These are phyloP conservation scores for Dufourea novaeangliae DNA, from an alignment of 1,140 invertebrate species.

Conservation along the genomic window DNA sequence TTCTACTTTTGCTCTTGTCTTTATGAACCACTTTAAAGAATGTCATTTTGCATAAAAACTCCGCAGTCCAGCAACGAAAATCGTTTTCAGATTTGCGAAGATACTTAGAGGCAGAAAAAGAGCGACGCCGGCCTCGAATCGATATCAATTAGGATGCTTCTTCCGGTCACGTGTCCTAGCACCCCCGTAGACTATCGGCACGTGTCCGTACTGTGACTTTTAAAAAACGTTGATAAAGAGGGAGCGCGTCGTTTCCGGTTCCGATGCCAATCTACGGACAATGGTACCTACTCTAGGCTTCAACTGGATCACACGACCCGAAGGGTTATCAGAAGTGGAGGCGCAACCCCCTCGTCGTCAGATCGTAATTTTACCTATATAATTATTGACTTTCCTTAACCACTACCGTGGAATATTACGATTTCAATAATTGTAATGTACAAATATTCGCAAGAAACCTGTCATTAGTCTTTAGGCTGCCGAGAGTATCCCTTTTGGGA, in stretches of 20 bases:
- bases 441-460: neutral
- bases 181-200: conserved; percentile 71
- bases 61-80: too few species aligned
- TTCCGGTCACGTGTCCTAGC: conserved; percentile 80
- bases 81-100: neutral
- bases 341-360: neutral
- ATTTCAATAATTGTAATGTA: too few species aligned
- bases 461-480: too few species aligned
- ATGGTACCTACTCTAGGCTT: conserved; percentile 25
- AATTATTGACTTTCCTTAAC: too few species aligned
- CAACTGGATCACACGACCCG: conserved; percentile 65
- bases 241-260: conserved; percentile 69
- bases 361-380: neutral
- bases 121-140: conserved; percentile 66
- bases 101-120: conserved; percentile 14
- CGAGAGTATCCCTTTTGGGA: too few species aligned
- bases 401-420: too few species aligned
- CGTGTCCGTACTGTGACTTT: conserved; percentile 71
- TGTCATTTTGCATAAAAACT: too few species aligned
- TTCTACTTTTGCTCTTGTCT: too few species aligned
- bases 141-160: conserved; percentile 82
- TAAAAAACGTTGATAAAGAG: conserved; percentile 67
- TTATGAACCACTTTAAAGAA: too few species aligned
- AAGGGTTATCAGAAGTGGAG: conserved; percentile 64
- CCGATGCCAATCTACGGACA: conserved; percentile 46